These are phyloP conservation scores for Amblyopsis rosae DNA, from an alignment of 2,113 vertebrate genomes.

Conservation along the genomic window DNA sequence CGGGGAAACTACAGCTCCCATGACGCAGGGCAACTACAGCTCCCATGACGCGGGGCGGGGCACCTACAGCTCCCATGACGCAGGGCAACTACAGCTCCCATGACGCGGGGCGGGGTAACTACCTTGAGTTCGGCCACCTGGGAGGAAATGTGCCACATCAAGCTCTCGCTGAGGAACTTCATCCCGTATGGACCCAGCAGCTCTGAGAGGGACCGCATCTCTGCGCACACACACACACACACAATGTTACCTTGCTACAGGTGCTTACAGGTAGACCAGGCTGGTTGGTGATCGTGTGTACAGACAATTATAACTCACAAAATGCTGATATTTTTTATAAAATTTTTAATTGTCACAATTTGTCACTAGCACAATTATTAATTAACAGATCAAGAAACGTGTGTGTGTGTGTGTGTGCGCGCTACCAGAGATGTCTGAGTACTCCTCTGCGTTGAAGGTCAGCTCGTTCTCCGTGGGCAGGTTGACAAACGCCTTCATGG, in stretches of 20 bases:
- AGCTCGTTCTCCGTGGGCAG: constrained; percentile 97
- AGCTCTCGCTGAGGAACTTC: constrained; percentile 98
- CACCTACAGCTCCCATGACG: no score
- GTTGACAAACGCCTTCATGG: constrained; percentile 99
- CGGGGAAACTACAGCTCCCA: no score
- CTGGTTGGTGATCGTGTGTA: neutral
- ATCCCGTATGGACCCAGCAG: constrained; percentile 98
- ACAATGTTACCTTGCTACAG: neutral
- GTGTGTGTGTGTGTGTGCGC: neutral
- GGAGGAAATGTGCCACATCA: constrained; percentile 99
- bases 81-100: no score
- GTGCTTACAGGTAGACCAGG: neutral
- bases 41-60: no score
- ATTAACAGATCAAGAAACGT: neutral
- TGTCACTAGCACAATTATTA: neutral
- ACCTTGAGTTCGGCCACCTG: constrained; percentile 99
- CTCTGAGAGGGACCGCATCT: constrained; percentile 97
- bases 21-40: no score
- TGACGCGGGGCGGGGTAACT: constrained; percentile 29
- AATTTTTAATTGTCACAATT: neutral
- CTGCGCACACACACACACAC: constrained; percentile 61
- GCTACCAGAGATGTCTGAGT: constrained; percentile 97
- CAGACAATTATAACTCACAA: no score
- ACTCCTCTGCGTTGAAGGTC: constrained; percentile 98
- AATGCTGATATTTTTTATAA: neutral